Conservation (phyloP, 1,140 invertebrate genomes). For the Chionoecetes opilio region DNA sequence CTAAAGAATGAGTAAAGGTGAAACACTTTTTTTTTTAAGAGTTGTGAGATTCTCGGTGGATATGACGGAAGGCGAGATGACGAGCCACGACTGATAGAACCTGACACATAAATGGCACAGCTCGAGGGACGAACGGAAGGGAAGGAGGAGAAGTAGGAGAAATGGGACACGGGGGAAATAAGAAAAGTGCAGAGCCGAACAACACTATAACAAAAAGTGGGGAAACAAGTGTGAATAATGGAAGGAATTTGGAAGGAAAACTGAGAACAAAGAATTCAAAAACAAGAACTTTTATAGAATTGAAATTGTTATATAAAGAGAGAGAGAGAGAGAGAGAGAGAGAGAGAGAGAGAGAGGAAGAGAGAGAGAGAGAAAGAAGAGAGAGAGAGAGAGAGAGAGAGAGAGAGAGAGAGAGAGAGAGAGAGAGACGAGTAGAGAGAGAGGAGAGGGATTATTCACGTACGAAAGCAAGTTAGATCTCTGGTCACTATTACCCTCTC, state of each 20-base stretch:
- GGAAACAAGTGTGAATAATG: no score
- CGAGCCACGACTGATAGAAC: neutral
- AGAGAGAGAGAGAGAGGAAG: neutral
- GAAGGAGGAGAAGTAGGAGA: neutral
- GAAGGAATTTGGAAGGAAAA: no score
- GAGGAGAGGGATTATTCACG: neutral
- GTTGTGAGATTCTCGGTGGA: no score
- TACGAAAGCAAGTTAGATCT: neutral
- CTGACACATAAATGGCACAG: neutral
- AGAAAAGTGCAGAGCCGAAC: neutral
- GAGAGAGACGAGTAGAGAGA: neutral
- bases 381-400: constrained; percentile 1
- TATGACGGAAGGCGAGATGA: neutral
- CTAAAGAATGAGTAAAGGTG: no score
- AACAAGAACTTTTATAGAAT: no score
- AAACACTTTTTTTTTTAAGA: no score
- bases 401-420: constrained; percentile 27
- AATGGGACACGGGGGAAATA: neutral
- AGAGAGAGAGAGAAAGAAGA: neutral
- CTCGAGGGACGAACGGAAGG: no score
- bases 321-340: neutral
- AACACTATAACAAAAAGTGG: no score
- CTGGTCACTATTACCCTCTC: constrained; percentile 8
- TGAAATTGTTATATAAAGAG: no score
- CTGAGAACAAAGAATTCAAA: no score